Base-by-base conservation (phyloP, 1,140 invertebrate genomes). In the Drosophila auraria region DNA sequence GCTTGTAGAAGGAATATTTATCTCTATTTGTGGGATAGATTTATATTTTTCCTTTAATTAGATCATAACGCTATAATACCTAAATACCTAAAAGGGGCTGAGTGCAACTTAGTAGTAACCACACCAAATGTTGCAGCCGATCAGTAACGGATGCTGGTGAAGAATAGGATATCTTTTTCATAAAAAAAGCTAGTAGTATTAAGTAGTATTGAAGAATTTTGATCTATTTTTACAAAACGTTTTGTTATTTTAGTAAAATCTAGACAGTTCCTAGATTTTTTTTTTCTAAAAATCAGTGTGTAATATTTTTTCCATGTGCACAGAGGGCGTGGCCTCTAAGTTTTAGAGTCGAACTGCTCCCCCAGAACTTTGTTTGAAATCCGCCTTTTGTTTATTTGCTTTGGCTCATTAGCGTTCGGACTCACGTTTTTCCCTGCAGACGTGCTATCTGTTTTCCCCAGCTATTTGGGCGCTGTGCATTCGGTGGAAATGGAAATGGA, bases 371-470 rank as follows among this genome's bases (percentile, higher is more conserved):
- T 77, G 36, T 77, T 77, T 77, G 36, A 78, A 38, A 73, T 83
- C 57, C 57, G 61, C 61, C 30, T 36, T 50, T 66, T 45, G 20
- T 65, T 80, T 61, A 56, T 77, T 81, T 78, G 69, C 84, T 62
- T 62, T 58, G 54, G 45, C 77, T 87, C 72, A 89, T 87, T 87
- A 89, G 71, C 77, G 61, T 73, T 80, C 42, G 44, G 69, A 60
- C 62, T 89, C 80, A 89, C 84, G 84, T 83, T 87, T 83, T 66
- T n/a, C 54, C 63, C 25, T 8, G 15, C 50, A 63, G 60, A 70
- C 78, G 63, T 70, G 59, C 50, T 17, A 30, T 63, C 50, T 56
- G 27, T 59, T 23, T 49, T 50, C n/a, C 30, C 23, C 15, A 44
- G 47, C 2, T 40, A 25, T 57, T 23, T 17, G 66, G 68, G 54